Percentiles rank a stretch among this genome's conserved stretches.
phyloP scores from a whole-genome alignment of 2,113 vertebrate genomes.

The Clarias macrocephalus region DNA sequence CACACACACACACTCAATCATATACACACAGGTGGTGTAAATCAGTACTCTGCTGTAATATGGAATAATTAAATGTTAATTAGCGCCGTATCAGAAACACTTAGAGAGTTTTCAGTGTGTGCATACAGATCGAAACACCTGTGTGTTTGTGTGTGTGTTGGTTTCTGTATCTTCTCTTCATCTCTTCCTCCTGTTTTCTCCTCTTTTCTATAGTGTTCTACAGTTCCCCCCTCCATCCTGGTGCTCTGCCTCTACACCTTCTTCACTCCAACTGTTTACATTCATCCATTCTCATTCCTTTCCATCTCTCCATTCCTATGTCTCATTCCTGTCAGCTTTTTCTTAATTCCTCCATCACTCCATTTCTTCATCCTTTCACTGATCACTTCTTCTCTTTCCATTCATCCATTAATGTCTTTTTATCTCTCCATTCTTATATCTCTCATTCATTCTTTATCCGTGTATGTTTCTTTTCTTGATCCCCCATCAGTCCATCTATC shows the following conservation, averaged over 20 bases:
- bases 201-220: no score
- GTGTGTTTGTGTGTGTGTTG: background rate
- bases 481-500: background rate
- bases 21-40: background rate
- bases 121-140: background rate
- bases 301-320: background rate
- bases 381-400: background rate
- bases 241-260: no score
- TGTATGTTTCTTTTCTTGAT: background rate
- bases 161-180: no score
- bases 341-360: background rate
- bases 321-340: no score
- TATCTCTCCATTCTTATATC: background rate
- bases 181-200: no score
- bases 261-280: no score
- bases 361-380: background rate
- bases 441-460: background rate
- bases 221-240: background rate
- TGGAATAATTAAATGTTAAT: constrained; percentile 38
- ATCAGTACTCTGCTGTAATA: constrained; percentile 13
- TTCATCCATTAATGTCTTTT: background rate
- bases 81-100: constrained; percentile 36
- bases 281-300: no score
- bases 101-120: constrained; percentile 18
- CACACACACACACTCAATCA: no score